Percentiles rank a stretch among this genome's conserved stretches.
Evolutionary conservation across 2,113 vertebrate genomes (phyloP).

Genomic region (Ifrita kowaldi): DNA sequence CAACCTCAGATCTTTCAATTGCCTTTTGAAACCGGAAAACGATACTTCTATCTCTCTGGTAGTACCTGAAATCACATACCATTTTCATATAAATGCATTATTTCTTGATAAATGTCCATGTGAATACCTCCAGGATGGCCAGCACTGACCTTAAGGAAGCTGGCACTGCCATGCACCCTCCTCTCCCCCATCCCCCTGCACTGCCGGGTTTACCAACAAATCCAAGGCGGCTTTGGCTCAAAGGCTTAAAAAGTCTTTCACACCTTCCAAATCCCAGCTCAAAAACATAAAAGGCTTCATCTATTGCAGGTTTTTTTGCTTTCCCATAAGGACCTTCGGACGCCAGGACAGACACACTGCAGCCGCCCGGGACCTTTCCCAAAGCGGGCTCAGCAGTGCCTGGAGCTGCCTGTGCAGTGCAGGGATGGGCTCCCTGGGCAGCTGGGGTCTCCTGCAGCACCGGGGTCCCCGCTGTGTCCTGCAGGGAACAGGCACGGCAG

Average conservation of each 20-base stretch:
- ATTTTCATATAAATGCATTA: background rate
- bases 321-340: background rate
- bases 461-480: background rate
- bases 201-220: background rate
- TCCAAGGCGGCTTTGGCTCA: background rate
- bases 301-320: background rate
- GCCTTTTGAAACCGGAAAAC: background rate
- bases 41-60: background rate
- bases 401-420: too few species aligned
- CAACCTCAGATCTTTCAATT: background rate
- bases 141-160: background rate
- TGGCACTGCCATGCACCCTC: too few species aligned
- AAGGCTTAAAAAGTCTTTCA: background rate
- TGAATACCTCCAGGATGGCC: rapidly evolving
- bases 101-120: background rate
- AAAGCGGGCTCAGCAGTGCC: background rate
- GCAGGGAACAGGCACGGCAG: background rate
- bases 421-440: background rate
- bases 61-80: background rate
- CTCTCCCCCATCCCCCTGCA: too few species aligned
- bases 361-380: rapidly evolving
- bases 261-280: background rate
- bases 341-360: rapidly evolving
- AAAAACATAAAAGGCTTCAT: background rate
- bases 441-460: background rate